Base-by-base conservation (phyloP, 2,113 vertebrate species). In the Pyxicephalus adspersus region DNA sequence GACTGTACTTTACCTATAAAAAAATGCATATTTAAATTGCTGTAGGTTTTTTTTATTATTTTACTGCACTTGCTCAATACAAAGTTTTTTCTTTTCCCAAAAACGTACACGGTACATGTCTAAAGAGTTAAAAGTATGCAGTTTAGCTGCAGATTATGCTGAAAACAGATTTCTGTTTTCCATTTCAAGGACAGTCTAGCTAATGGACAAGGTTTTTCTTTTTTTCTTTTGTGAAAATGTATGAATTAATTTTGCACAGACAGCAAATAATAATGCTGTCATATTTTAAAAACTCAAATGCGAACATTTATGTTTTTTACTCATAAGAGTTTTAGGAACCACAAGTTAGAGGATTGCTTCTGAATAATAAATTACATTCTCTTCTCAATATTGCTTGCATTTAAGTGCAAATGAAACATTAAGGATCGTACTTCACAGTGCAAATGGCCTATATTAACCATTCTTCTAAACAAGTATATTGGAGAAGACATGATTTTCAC, bases 361-460 rank as follows among this genome's bases (percentile, higher is more conserved):
- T 86, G 80, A 86, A 88, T 87, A 81, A 83, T 79, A 86, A 89
- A 87, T 85, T 71, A 76, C 76, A 15, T 83, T 82, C 75, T 68
- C 54, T 19, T 86, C 19, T 81, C 20, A 61, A 25, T 80, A 73
- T 83, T 54, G 70, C 73, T 83, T 87, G 89, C 85, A 25, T 79
- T 57, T 52, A 86, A 86, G 83, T 88, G 84, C 74, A 84, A 88
- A 87, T 85, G 78, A 88, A 84, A 85, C 86, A 71, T 85, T 83
- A 88, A 86, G 85, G 70, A 83, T 88, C 80, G 80, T 83, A 83
- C 83, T 90, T 83, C 80, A 63, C 84, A 91, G 87, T 90, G 84
- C 87, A 25, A 78, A 29, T 23, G 29, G 28, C 52, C 38, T 68
- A n/a, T 67, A 68, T 45, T 17, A 70, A 70, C 65, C 15, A 68